These are phyloP conservation scores for Drosophila grimshawi DNA, from an alignment of 1,140 invertebrate species.

Conservation along the genomic window DNA sequence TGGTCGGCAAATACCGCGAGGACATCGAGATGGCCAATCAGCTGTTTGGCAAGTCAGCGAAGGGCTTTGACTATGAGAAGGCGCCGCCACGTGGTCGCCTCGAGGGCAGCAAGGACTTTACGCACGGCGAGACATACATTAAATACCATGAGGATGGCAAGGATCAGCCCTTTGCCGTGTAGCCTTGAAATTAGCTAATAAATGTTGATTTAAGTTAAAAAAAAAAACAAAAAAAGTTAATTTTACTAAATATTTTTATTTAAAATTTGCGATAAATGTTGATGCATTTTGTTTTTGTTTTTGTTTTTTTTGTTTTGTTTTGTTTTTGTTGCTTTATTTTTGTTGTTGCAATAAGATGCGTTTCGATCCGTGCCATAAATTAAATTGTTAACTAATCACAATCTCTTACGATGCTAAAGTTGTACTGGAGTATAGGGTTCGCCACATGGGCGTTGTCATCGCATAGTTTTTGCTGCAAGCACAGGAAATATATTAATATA, in stretches of 20 bases:
- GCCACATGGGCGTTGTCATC: constrained; percentile 80
- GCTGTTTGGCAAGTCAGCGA: constrained; percentile 89
- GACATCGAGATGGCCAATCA: constrained; percentile 88
- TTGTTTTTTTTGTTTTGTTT: constrained; percentile 34
- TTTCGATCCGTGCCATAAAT: constrained; percentile 67
- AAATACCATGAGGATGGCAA: constrained; percentile 91
- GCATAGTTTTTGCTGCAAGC: constrained; percentile 79
- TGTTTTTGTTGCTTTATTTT: constrained; percentile 18
- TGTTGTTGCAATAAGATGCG: constrained; percentile 40
- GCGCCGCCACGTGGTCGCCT: constrained; percentile 91
- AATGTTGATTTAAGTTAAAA: constrained; percentile 39
- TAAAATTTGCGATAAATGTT: constrained; percentile 75
- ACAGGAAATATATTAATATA: background rate
- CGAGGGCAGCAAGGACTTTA: constrained; percentile 92
- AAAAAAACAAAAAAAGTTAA: constrained; percentile 23
- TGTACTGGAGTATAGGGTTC: constrained; percentile 84
- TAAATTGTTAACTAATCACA: constrained; percentile 82
- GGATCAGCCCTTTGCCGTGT: constrained; percentile 89
- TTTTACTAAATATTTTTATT: constrained; percentile 80
- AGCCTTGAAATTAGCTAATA: constrained; percentile 42
- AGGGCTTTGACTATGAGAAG: constrained; percentile 90
- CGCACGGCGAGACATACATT: constrained; percentile 89
- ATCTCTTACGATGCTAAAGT: constrained; percentile 84
- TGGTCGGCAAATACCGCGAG: constrained; percentile 89
- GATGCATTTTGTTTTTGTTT: constrained; percentile 57